Evolutionary conservation across 2,888 invertebrate species (phyloP), one percentile per base, ranked within the genome.

Genomic region (Synanthedon tipuliformis): DNA sequence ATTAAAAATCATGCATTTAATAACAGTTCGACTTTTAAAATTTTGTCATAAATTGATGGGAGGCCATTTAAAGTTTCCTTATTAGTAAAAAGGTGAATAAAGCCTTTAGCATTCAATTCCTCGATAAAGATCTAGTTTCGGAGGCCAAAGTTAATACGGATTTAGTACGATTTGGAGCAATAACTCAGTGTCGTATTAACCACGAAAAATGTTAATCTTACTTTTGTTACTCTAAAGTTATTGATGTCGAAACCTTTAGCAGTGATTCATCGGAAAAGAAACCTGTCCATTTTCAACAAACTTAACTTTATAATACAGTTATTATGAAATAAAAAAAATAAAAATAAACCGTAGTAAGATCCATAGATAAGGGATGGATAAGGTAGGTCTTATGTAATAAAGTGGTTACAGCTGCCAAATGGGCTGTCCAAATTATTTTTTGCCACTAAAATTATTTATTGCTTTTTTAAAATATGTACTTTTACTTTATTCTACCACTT

Each of bases 171-270:
- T 45, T 45, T 49, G 18, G 55, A 56, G 55, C 52, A 51, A 63
- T 66, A 62, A 54, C 56, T 65, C 62, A 62, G 56, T 54, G 63
- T 65, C 62, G 57, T 57, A 61, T 63, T 61, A 61, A 62, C 57
- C 55, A 56, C 59, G 58, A 58, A 59, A 59, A 56, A 56, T 59
- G 54, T 57, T 59, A 57, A 60, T 61, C 59, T 59, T 58, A 48
- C 57, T 57, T 60, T 60, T 57, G 61, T 60, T 56, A 54, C 41
- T 15, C 52, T 34, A 34, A 48, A 45, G 53, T 51, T 55, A 51
- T 55, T 50, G 53, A 56, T 56, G n/a, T 55, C 52, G 50, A 54
- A 56, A 55, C 52, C 48, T 51, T 50, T 41, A 18, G 13, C 45
- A 15, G 51, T 55, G 54, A 56, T 55, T 57, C 57, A 56, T 57